phyloP scores from a whole-genome alignment of 2,113 vertebrate genomes.

The Hippocampus zosterae region DNA sequence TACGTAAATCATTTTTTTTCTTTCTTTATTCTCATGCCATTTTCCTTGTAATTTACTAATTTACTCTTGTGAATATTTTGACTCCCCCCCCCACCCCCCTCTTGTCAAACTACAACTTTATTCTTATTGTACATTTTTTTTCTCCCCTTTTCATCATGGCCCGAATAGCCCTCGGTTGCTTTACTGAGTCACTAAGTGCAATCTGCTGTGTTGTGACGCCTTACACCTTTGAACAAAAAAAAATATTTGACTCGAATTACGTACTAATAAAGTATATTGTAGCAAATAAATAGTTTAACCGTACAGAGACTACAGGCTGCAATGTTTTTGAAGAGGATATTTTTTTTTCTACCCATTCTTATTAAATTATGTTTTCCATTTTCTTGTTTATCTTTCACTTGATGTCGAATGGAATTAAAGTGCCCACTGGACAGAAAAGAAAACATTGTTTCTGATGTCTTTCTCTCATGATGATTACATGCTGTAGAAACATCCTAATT shows the following conservation, averaged over 20 bases:
- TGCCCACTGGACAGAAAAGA: slow-evolving; percentile 63
- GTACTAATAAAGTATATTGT: slow-evolving; percentile 22
- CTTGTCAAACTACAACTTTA: no score
- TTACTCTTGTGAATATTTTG: no score
- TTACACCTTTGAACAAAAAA: slow-evolving; percentile 14
- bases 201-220: slow-evolving; percentile 8
- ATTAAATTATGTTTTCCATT: slow-evolving; percentile 49
- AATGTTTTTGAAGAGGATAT: neutral
- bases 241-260: neutral
- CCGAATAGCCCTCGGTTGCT: neutral
- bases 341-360: slow-evolving; percentile 49
- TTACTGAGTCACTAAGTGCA: slow-evolving; percentile 1
- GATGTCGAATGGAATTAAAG: slow-evolving; percentile 85
- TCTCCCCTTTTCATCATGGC: no score
- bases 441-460: neutral
- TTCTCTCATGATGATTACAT: neutral
- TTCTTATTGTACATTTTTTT: no score
- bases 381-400: slow-evolving; percentile 58
- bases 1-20: no score
- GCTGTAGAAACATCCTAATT: no score
- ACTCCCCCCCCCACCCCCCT: no score
- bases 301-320: neutral
- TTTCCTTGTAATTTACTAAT: no score
- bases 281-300: slow-evolving; percentile 2
- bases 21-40: no score